phyloP scores from a whole-genome alignment of 2,888 invertebrate species.

The Diloba caeruleocephala region DNA sequence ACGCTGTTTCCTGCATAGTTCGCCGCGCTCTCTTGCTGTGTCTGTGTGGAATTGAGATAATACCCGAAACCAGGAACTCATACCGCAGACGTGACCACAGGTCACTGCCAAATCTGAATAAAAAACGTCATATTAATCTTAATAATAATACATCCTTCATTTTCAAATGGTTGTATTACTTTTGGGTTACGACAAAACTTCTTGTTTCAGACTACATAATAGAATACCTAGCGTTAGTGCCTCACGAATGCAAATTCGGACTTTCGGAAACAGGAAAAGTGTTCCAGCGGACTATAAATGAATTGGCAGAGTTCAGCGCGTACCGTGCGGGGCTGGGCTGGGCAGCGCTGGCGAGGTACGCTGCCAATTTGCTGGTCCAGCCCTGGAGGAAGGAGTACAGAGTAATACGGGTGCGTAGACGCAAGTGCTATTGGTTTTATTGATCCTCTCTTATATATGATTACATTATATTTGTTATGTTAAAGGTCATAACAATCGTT shows the following conservation, averaged over 20 bases:
- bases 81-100: no score
- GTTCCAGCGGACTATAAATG: conserved; percentile 92
- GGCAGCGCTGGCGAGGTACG: conserved; percentile 95
- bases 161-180: no score
- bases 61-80: no score
- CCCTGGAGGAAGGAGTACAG: conserved; percentile 97
- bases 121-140: no score
- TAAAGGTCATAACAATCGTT: no score
- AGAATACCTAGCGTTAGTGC: conserved; percentile 93
- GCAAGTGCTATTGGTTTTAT: not conserved
- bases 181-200: not conserved
- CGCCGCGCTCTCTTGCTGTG: no score
- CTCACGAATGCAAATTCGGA: conserved; percentile 94
- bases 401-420: conserved; percentile 91
- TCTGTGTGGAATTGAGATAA: no score
- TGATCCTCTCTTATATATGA: no score
- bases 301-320: conserved; percentile 93
- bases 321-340: conserved; percentile 95
- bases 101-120: no score
- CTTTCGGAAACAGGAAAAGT: conserved; percentile 93
- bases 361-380: conserved; percentile 94
- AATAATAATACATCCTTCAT: no score
- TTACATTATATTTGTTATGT: no score
- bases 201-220: conserved; percentile 91
- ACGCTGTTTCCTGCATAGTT: no score